These are phyloP conservation scores for Diorhabda elongata DNA, from an alignment of 1,140 invertebrate species.

Conservation along the genomic window DNA sequence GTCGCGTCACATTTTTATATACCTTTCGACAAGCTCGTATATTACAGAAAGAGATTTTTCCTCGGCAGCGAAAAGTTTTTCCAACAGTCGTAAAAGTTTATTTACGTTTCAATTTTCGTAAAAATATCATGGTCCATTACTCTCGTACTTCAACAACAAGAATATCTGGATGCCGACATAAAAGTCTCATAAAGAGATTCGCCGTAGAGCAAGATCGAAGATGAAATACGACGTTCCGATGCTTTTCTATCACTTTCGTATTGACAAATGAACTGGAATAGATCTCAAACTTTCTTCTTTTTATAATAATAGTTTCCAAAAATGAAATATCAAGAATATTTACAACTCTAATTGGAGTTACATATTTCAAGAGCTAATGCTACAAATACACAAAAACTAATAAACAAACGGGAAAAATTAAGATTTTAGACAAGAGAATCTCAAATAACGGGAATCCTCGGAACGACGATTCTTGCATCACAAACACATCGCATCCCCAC, in stretches of 20 bases:
- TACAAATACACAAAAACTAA: too few species aligned
- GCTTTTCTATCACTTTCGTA: conserved; percentile 28
- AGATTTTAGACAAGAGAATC: too few species aligned
- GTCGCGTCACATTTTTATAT: not conserved
- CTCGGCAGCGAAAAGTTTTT: conserved; percentile 11
- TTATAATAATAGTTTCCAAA: too few species aligned
- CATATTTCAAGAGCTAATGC: too few species aligned
- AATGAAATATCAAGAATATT: too few species aligned
- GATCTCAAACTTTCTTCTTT: conserved; percentile 12
- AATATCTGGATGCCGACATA: conserved; percentile 36
- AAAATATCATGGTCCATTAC: conserved; percentile 44
- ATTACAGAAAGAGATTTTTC: not conserved
- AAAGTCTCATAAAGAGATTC: conserved; percentile 37
- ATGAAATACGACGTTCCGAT: conserved; percentile 35
- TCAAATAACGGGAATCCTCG: too few species aligned
- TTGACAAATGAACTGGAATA: conserved; percentile 36
- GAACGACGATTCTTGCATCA: too few species aligned
- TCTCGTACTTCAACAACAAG: conserved; percentile 32
- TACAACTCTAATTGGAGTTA: too few species aligned
- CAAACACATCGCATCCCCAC: too few species aligned
- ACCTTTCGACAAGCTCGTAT: conserved; percentile 1
- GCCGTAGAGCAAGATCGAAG: conserved; percentile 29
- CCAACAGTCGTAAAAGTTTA: conserved; percentile 39
- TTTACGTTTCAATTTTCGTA: conserved; percentile 45
- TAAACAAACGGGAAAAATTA: too few species aligned